phyloP scores from a whole-genome alignment of 2,888 invertebrate genomes.

The Drosophila multiciliata region DNA sequence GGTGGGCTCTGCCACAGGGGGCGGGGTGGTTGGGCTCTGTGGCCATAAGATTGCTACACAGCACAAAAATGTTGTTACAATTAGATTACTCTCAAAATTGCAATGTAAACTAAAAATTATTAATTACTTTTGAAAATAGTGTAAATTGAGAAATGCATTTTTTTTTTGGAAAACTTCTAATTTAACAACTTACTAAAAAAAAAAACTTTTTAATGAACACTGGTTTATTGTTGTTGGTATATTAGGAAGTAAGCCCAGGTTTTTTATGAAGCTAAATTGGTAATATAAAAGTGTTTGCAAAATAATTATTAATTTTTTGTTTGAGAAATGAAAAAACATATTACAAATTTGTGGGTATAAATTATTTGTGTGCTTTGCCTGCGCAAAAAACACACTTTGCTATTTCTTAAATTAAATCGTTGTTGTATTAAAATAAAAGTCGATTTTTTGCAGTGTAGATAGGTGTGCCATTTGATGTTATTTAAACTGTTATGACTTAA shows the following conservation, averaged over 20 bases:
- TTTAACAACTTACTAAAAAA: background rate
- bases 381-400: too few species aligned
- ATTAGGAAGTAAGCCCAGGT: background rate
- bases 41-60: constrained; percentile 2
- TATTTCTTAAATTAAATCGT: background rate
- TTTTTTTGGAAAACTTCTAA: background rate
- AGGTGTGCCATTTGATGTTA: constrained; percentile 48
- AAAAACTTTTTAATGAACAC: background rate
- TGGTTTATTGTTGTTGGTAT: too few species aligned
- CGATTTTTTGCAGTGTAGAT: constrained; percentile 5
- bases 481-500: constrained; percentile 74
- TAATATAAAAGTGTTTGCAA: background rate
- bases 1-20: background rate
- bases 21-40: background rate
- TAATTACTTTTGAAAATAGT: background rate
- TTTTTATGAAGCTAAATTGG: background rate
- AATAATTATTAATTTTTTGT: background rate
- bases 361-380: background rate
- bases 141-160: background rate
- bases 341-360: background rate
- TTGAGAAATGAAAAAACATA: background rate
- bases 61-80: background rate
- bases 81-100: background rate
- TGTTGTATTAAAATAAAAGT: background rate
- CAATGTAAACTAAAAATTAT: background rate